Base-by-base conservation (phyloP, 2,888 invertebrate species). In the Athalia circularis region DNA sequence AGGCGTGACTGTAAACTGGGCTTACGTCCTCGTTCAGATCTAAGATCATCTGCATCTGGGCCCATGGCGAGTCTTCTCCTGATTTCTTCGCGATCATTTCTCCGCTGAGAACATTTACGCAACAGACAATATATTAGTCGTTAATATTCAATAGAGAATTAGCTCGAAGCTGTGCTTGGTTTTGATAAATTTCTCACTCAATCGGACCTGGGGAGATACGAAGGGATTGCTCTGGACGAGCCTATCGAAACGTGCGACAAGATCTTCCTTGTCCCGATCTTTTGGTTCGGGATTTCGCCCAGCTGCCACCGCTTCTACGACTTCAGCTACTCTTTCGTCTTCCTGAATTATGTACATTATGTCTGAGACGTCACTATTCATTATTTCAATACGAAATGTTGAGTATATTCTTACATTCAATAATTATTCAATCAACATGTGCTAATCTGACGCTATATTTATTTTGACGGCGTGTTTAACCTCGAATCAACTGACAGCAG, bases 1-100 rank as follows among this genome's bases (percentile, higher is more conserved):
- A 97, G 93, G 85, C 97, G 92, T 82, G 97, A 94, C 90, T 97
- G 97, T 85, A 97, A 93, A 90, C 96, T 97, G 15, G 97, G 96
- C 90, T 97, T 97, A 84, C 95, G 94, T 81, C 95, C 95, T 85
- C 95, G 93, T 81, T 95, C 95, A 59, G 94, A 94, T 84, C 95
- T 92, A 87, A 94, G 94, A 85, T 95, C 95, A 85, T 96, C 96
- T 75, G 92, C 92, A 85, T 96, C 96, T 75, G 94, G 93, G 13
- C 96, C 96, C 95, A 96, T 96, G 0, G 98, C 98, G 88, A 98
- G 91, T 80, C 97, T 93, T 85, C 95, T 93, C 80, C 97, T 94
- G 84, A 98, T 98, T 91, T 98, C 97, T 91, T 98, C 98, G 77
- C 98, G 93, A 89, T 98, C 97, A 93, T 96, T 97, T 87, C 96